Percentiles rank a stretch among this genome's conserved stretches.
Evolutionary conservation across 2,113 vertebrate genomes (phyloP).

Genomic region (Limnothrissa miodon): DNA sequence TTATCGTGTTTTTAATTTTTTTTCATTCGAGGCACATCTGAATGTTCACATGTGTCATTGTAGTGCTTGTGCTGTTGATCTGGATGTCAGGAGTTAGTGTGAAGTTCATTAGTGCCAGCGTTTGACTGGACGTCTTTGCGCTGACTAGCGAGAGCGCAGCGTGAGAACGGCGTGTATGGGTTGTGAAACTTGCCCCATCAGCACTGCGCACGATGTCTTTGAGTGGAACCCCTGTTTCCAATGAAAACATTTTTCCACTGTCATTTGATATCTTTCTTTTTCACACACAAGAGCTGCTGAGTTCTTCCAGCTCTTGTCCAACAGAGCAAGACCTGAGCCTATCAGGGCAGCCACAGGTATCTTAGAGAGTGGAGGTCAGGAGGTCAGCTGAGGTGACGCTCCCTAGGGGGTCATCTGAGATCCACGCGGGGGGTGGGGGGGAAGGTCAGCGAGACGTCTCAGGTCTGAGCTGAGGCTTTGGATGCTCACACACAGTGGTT

Average conservation of each 20-base stretch:
- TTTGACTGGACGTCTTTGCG: not conserved
- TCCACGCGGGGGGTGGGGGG: not conserved
- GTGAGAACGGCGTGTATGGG: not conserved
- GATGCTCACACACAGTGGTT: slow-evolving; percentile 10
- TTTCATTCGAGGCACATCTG: not conserved
- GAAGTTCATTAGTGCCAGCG: not conserved
- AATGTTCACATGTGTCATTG: not conserved
- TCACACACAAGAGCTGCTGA: too few species aligned
- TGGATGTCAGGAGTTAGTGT: not conserved
- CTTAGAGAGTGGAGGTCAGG: slow-evolving; percentile 4
- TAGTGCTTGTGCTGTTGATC: not conserved
- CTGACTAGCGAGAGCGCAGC: not conserved
- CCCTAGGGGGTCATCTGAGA: not conserved
- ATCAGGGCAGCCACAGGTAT: slow-evolving; percentile 13
- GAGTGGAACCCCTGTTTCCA: slow-evolving; percentile 13
- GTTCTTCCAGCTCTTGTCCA: not conserved
- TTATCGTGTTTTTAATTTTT: not conserved
- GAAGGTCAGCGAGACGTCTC: not conserved
- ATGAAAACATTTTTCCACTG: slow-evolving; percentile 14
- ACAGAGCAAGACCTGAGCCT: not conserved
- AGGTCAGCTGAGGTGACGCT: not conserved
- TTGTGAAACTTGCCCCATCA: not conserved
- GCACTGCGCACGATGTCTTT: not conserved
- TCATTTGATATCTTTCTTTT: not conserved
- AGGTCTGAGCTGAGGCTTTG: not conserved